Evolutionary conservation across 2,113 vertebrate species (phyloP), one percentile per base, ranked within the genome.

Genomic region (Cyrtonyx montezumae): DNA sequence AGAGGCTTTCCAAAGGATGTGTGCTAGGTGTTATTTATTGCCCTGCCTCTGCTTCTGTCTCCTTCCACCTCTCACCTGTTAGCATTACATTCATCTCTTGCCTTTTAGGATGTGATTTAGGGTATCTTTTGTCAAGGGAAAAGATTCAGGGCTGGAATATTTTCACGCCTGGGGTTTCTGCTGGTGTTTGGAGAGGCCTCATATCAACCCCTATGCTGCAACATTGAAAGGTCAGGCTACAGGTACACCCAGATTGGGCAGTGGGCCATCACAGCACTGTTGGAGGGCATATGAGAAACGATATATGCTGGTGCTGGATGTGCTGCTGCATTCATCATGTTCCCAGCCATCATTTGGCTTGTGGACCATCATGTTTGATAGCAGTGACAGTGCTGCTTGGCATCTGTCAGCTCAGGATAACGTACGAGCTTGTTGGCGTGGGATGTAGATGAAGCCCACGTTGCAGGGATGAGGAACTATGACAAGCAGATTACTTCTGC

Each of bases 21-120:
- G 53, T 34, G 40, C n/a, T 36, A 3, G 21, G 23, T 65, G 4
- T 62, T 90, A 67, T 56, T 93, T 96, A 58, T 49, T 69, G 48
- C n/a, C 23, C 59, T 74, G 53, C 71, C n/a, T 91, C 59, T 2
- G 0, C 71, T 91, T 71, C 21, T 62, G 71, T 87, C 74, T 37
- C 40, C 20, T 81, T 81, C 56, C 46, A 67, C 42, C 56, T 84
- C 80, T 92, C 40, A 43, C 48, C 36, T 89, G n/a, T 75, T 66
- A 66, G 32, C 42, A 5, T 86, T 93, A 87, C 13, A 3, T 71
- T 75, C 25, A 23, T 59, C 19, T 88, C 55, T 25, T 79, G 62
- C 56, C 58, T 88, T 15, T 28, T 58, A 53, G n/a, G 5, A 23
- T 73, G 11, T 68, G 56, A 75, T 87, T 71, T 87, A 87, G 36